These are phyloP conservation scores for Emmelina monodactyla DNA, from an alignment of 2,888 invertebrate species.

Conservation along the genomic window DNA sequence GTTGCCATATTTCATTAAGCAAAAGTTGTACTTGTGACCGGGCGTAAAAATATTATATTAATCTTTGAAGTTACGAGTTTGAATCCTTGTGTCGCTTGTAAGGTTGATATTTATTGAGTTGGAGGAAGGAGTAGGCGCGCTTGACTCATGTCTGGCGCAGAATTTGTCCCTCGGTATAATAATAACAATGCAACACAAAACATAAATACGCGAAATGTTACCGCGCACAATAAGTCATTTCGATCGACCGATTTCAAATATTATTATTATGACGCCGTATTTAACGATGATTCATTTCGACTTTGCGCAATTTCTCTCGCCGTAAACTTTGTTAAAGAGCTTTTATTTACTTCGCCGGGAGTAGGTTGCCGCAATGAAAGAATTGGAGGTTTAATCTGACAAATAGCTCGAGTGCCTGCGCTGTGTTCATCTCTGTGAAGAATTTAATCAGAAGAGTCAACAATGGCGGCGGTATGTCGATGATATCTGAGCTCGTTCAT, in stretches of 20 bases:
- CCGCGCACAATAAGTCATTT: neutral
- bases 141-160: conserved; percentile 26
- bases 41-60: conserved; percentile 55
- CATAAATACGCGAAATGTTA: neutral
- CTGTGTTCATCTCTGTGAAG: conserved; percentile 37
- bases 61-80: conserved; percentile 45
- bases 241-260: neutral
- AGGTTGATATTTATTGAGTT: conserved; percentile 40
- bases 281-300: neutral
- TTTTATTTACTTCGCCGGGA: conserved; percentile 12
- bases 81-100: conserved; percentile 42
- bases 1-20: conserved; percentile 59
- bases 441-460: conserved; percentile 57
- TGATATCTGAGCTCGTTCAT: conserved; percentile 33
- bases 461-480: conserved; percentile 46
- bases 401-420: conserved; percentile 31
- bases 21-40: conserved; percentile 41
- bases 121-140: conserved; percentile 31
- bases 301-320: conserved; percentile 6
- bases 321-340: no score
- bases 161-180: conserved; percentile 27
- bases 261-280: no score
- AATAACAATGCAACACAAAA: conserved; percentile 17
- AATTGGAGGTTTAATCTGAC: conserved; percentile 23
- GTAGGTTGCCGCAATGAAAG: conserved; percentile 20